phyloP scores from a whole-genome alignment of 1,140 invertebrate genomes.

The Ruditapes philippinarum region DNA sequence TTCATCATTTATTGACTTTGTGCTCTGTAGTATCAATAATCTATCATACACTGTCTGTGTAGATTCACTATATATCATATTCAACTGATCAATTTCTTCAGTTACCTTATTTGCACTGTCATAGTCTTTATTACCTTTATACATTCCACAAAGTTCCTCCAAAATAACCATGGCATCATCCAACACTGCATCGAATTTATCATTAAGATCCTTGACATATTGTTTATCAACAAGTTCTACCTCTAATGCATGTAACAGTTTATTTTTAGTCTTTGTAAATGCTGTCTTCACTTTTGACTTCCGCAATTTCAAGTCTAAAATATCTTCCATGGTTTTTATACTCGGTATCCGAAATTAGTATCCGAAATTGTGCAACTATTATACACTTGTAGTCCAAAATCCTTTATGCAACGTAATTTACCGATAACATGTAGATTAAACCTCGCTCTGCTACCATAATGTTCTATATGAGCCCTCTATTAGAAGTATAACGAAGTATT shows the following conservation, averaged over 20 bases:
- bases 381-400: neutral
- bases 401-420: neutral
- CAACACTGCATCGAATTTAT: neutral
- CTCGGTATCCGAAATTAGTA: neutral
- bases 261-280: neutral
- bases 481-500: no score
- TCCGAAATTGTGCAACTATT: neutral
- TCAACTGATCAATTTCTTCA: neutral
- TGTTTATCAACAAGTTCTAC: neutral
- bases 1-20: neutral
- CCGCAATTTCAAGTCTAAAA: neutral
- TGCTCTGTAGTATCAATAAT: neutral
- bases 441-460: constrained; percentile 19
- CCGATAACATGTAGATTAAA: neutral
- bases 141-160: neutral
- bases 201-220: neutral
- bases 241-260: neutral
- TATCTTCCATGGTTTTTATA: neutral
- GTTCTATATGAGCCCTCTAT: no score
- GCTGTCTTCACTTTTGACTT: neutral
- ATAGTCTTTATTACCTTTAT: neutral
- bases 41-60: neutral
- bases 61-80: neutral
- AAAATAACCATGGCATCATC: neutral
- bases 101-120: neutral